Base-by-base conservation (phyloP, 1,140 invertebrate species). In the Drosophila tristis region DNA sequence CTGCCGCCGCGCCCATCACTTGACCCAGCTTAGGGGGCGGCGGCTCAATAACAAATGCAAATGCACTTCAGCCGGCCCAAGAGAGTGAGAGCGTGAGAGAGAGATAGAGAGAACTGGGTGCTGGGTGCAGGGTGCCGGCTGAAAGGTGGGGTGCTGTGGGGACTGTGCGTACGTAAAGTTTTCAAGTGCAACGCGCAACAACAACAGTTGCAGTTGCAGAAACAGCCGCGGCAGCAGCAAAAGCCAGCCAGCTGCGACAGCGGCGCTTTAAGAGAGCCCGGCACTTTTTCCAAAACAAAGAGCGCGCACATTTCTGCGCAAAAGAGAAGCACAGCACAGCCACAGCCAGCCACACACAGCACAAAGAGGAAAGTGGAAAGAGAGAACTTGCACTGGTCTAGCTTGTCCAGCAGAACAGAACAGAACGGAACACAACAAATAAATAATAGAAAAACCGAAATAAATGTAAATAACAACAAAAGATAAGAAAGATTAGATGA, bases 151-250 rank as follows among this genome's bases (percentile, higher is more conserved):
- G n/a, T 4, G 48, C 13, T 13, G 23, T 25, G 23, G 29, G 57
- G 43, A 45, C 51, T 56, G 66, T 79, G 82, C 84, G 80, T 79
- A 68, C 66, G 84, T 87, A 53, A 82, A 72, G 74, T 79, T 85
- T 86, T 85, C 78, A 85, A 85, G 81, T 85, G 81, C 81, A 85
- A 44, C 81, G 82, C 81, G 63, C 81, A 74, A 78, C 59, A 74
- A 86, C 62, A 85, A 25, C 23, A 25, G 2, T 25, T 4, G 23
- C 23, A 25, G 23, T 25, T 25, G 23, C 4, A 45, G 26, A 44
- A 51, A n/a, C 53, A 29, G 58, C 60, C 23, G 44, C 44, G 66
- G 29, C 26, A 44, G 45, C 43, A 50, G 11, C 31, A 9, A 9
- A 31, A 42, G 43, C 51, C 50, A 42, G 43, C 51, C 50, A 50